Percentiles rank a stretch among this genome's conserved stretches.
phyloP scores from a whole-genome alignment of 2,888 invertebrate species.

The Oxyscelio sp. region DNA sequence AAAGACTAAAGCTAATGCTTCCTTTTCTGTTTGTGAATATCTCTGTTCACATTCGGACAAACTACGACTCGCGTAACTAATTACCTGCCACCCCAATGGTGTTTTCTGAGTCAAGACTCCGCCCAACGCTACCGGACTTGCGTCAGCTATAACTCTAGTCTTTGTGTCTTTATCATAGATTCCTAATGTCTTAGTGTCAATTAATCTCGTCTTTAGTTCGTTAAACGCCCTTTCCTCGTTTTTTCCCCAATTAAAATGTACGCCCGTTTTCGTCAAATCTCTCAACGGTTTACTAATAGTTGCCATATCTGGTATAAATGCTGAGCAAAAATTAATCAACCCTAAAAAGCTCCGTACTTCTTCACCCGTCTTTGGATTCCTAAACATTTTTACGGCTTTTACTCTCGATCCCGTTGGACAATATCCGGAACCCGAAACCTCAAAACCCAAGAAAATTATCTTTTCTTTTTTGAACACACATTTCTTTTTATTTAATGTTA shows the following conservation, averaged over 20 bases:
- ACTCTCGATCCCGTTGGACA: slow-evolving; percentile 35
- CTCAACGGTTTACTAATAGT: slow-evolving; percentile 78
- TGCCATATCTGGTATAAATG: slow-evolving; percentile 80
- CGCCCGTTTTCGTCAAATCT: slow-evolving; percentile 24
- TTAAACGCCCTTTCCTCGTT: slow-evolving; percentile 31
- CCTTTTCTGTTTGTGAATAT: slow-evolving; percentile 79
- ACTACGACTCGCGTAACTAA: slow-evolving; percentile 86
- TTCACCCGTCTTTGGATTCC: slow-evolving; percentile 31
- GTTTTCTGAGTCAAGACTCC: slow-evolving; percentile 81
- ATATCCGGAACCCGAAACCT: slow-evolving; percentile 45
- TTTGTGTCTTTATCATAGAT: slow-evolving; percentile 80
- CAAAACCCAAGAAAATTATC: slow-evolving; percentile 78
- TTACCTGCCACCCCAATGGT: slow-evolving; percentile 79
- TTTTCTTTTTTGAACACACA: slow-evolving; percentile 52
- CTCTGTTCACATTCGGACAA: slow-evolving; percentile 82
- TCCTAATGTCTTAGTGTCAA: slow-evolving; percentile 74
- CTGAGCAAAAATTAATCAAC: slow-evolving; percentile 65
- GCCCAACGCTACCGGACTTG: slow-evolving; percentile 83
- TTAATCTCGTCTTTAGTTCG: slow-evolving; percentile 53
- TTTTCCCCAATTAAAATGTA: slow-evolving; percentile 41
- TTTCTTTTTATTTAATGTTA: slow-evolving; percentile 70
- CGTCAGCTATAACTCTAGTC: slow-evolving; percentile 84
- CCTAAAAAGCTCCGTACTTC: slow-evolving; percentile 66
- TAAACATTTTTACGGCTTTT: slow-evolving; percentile 40
- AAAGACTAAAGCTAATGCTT: slow-evolving; percentile 77